Evolutionary conservation across 2,113 vertebrate genomes (phyloP).

Genomic region (Genyomyrus donnyi): DNA sequence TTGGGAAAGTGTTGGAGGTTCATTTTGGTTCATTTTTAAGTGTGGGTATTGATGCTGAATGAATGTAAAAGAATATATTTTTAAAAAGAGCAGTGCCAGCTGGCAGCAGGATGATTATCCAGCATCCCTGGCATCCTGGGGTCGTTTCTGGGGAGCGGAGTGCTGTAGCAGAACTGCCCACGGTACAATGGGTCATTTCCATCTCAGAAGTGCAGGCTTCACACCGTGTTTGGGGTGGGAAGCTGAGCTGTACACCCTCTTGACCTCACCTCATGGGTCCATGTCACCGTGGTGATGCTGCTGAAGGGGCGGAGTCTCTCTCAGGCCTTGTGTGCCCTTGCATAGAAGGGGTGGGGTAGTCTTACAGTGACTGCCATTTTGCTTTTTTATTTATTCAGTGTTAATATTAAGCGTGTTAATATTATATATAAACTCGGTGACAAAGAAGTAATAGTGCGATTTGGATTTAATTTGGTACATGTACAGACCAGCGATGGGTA

Average conservation of each 20-base stretch:
- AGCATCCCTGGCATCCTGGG: slow-evolving; percentile 10
- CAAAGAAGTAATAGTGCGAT: too few species aligned
- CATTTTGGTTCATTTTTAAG: neutral
- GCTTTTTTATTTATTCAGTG: neutral
- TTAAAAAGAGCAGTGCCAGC: neutral
- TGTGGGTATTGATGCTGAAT: neutral
- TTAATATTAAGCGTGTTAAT: neutral
- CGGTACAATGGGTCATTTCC: neutral
- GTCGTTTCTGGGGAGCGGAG: neutral
- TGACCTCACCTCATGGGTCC: slow-evolving; percentile 9
- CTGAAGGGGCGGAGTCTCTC: neutral
- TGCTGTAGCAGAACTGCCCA: slow-evolving; percentile 10
- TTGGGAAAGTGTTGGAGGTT: neutral
- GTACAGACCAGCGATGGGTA: too few species aligned
- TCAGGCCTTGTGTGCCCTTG: neutral
- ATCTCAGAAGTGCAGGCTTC: slow-evolving; percentile 26
- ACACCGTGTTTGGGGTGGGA: slow-evolving; percentile 18
- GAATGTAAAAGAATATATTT: neutral
- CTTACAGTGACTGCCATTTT: neutral
- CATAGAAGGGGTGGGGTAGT: neutral
- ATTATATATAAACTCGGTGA: too few species aligned
- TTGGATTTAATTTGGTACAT: too few species aligned
- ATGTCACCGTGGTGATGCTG: neutral
- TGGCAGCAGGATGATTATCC: slow-evolving; percentile 17
- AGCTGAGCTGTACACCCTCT: slow-evolving; percentile 11